These are phyloP conservation scores for Anoplius nigerrimus DNA, from an alignment of 2,888 invertebrate species.

Conservation along the genomic window DNA sequence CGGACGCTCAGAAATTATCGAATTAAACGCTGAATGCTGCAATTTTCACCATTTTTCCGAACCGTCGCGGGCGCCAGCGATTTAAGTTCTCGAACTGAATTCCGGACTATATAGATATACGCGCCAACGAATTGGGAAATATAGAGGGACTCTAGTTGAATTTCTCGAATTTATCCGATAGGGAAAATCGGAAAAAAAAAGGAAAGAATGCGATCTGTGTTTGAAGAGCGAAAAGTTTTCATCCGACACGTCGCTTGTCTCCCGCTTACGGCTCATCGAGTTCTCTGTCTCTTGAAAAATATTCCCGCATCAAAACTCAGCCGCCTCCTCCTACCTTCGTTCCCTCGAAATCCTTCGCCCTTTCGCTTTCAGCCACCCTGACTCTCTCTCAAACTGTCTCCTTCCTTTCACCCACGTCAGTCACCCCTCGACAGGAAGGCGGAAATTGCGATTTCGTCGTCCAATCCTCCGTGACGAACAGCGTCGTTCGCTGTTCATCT, in stretches of 20 bases:
- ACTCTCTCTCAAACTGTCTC: too few species aligned
- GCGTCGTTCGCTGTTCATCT: slow-evolving; percentile 33
- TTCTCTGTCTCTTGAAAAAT: slow-evolving; percentile 16
- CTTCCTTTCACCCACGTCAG: slow-evolving; percentile 12
- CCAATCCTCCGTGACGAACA: slow-evolving; percentile 22
- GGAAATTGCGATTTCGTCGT: slow-evolving; percentile 51
- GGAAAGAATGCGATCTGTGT: not conserved
- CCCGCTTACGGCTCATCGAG: slow-evolving; percentile 41
- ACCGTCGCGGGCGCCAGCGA: too few species aligned
- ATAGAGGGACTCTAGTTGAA: too few species aligned
- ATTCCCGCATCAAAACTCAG: not conserved
- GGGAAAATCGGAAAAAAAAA: not conserved
- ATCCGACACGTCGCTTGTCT: slow-evolving; percentile 35
- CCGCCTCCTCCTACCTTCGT: not conserved
- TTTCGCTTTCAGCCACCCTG: too few species aligned
- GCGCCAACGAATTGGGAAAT: too few species aligned
- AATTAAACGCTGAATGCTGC: too few species aligned
- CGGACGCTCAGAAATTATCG: too few species aligned
- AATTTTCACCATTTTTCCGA: too few species aligned
- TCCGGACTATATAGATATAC: too few species aligned
- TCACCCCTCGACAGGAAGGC: slow-evolving; percentile 3
- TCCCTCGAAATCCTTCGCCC: not conserved
- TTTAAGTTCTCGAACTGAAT: too few species aligned
- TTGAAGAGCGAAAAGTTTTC: slow-evolving; percentile 16
- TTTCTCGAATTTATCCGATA: too few species aligned